Conservation (phyloP, 2,888 invertebrate genomes). For the Lamproptera curius region DNA sequence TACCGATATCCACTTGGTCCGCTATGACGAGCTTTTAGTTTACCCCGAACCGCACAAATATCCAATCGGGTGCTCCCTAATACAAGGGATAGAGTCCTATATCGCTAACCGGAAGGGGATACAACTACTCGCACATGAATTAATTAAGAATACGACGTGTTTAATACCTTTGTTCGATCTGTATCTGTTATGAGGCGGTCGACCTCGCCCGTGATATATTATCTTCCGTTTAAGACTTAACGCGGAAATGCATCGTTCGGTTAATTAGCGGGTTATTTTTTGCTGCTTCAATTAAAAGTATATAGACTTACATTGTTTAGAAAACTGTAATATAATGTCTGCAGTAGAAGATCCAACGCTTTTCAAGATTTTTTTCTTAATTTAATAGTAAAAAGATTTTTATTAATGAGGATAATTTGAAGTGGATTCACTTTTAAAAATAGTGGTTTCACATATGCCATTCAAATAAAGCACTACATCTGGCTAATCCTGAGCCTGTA, state of each 20-base stretch:
- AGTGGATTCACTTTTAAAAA: too few relatives aligned
- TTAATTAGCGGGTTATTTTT: slow-evolving; percentile 29
- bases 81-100: not conserved
- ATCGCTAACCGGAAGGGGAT: not conserved
- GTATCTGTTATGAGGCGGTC: slow-evolving; percentile 27
- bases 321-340: too few relatives aligned
- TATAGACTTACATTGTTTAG: too few relatives aligned
- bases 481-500: too few relatives aligned
- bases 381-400: too few relatives aligned
- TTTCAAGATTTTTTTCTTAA: too few relatives aligned
- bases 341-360: too few relatives aligned
- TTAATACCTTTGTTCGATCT: slow-evolving; percentile 16
- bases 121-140: not conserved
- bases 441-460: too few relatives aligned
- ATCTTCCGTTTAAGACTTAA: slow-evolving; percentile 25
- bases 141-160: slow-evolving; percentile 12
- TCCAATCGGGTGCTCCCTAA: not conserved
- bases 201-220: slow-evolving; percentile 29
- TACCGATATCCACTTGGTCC: slow-evolving; percentile 50
- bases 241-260: slow-evolving; percentile 28
- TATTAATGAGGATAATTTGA: too few relatives aligned
- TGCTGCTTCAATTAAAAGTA: not conserved
- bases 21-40: slow-evolving; percentile 20
- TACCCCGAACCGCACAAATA: not conserved
- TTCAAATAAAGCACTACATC: too few relatives aligned